Base-by-base conservation (phyloP, 1,140 invertebrate species). In the Alviniconcha marisindica region DNA sequence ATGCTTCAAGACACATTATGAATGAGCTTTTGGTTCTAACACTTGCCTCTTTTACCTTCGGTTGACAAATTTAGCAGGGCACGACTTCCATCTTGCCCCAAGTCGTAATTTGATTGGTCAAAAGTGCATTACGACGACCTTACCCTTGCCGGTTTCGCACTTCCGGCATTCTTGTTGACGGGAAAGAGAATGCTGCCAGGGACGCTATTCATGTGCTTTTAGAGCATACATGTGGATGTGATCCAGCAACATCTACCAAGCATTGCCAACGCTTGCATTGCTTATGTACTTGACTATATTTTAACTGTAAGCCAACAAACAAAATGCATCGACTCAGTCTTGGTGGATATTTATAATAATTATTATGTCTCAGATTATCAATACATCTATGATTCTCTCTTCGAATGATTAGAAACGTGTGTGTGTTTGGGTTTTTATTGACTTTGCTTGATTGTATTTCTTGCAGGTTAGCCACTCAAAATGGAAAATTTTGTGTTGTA, bases 401-500 rank as follows among this genome's bases (percentile, higher is more conserved):
- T n/a, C n/a, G n/a, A n/a, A n/a, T n/a, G n/a, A n/a, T n/a, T n/a
- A n/a, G n/a, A n/a, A n/a, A n/a, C n/a, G n/a, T n/a, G n/a, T n/a
- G n/a, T n/a, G n/a, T n/a, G n/a, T n/a, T n/a, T n/a, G n/a, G n/a
- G n/a, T n/a, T n/a, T n/a, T n/a, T n/a, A n/a, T n/a, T n/a, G n/a
- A n/a, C n/a, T n/a, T n/a, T 10, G 44, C 44, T 48, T 48, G 5
- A 10, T 63, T 63, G 24, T n/a, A 24, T 63, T 31, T 63, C 5
- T 71, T 76, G 5, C 44, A 76, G 73, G 12, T 51, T 40, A 76
- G 14, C 14, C n/a, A 31, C 73, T 28, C 31, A 83, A 38, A 54
- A 93, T 93, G 93, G 93, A 93, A 80, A 93, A 93, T 82, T 93
- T 93, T 91, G 91, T 93, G 21, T 79, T 93, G 48, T 93, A 93